A percentile compares a stretch with the other conserved stretches of the same genome.
Conservation (phyloP, 2,888 invertebrate species). For the Dynastes grantii region DNA sequence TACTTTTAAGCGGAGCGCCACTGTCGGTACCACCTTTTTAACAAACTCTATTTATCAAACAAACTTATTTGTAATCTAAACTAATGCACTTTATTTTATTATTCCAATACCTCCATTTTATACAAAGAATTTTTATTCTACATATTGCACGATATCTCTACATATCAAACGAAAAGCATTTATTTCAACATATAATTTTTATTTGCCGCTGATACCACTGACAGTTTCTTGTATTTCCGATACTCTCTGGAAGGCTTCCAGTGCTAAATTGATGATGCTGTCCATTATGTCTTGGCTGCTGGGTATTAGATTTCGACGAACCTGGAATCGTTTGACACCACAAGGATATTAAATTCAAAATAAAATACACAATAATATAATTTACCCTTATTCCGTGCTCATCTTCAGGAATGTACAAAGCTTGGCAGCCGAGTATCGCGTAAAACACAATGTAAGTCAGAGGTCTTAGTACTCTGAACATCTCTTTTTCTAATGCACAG, state of each 20-base stretch:
- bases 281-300: conserved; percentile 58
- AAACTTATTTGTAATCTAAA: no score
- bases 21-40: no score
- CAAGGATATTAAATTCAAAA: neutral
- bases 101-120: no score
- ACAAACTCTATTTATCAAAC: no score
- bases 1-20: no score
- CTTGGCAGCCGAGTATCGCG: neutral
- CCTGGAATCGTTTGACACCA: conserved; percentile 17
- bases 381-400: conserved; percentile 26
- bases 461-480: neutral
- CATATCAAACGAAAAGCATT: no score
- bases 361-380: neutral
- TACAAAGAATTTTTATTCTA: no score
- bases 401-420: conserved; percentile 21
- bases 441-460: neutral
- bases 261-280: conserved; percentile 60
- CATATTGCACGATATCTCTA: no score
- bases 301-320: conserved; percentile 17
- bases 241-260: conserved; percentile 61
- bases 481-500: neutral
- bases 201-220: conserved; percentile 45
- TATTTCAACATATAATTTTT: neutral
- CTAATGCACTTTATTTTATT: no score
- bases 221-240: conserved; percentile 58